A percentile compares a stretch with the other conserved stretches of the same genome.
Conservation (phyloP, 2,888 invertebrate genomes). For the Xestia ashworthii region DNA sequence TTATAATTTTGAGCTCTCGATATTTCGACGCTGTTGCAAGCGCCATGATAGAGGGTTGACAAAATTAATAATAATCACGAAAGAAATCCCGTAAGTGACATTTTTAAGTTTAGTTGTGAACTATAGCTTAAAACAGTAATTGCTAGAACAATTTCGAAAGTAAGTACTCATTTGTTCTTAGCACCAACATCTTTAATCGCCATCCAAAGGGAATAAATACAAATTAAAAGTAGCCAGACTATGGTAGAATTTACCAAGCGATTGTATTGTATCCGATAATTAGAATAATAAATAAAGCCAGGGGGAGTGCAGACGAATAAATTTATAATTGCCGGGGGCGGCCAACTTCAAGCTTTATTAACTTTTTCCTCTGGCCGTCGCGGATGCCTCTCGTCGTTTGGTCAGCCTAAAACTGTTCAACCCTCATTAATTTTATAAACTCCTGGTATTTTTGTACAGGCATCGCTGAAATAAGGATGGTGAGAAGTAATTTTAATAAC, state of each 20-base stretch:
- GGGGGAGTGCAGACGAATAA: conserved; percentile 66
- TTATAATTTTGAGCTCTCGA: no score
- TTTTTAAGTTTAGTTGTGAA: no score
- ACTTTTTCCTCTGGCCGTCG: conserved; percentile 71
- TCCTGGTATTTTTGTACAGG: conserved; percentile 49
- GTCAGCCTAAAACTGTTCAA: conserved; percentile 69
- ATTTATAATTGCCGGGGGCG: conserved; percentile 73
- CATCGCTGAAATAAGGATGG: conserved; percentile 14
- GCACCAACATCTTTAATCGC: conserved; percentile 14
- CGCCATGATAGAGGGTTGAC: no score
- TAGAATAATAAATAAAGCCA: conserved; percentile 66
- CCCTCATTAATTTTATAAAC: conserved; percentile 71
- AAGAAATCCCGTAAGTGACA: no score
- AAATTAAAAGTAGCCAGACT: conserved; percentile 61
- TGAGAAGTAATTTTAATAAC: conserved; percentile 5
- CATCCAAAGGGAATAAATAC: conserved; percentile 29
- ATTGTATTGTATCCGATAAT: conserved; percentile 65
- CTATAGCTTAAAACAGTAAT: no score
- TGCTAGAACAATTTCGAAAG: not conserved
- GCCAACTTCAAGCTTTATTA: conserved; percentile 76
- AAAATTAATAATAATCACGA: no score
- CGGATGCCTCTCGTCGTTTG: conserved; percentile 66
- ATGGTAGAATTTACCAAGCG: conserved; percentile 45
- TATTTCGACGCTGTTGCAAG: no score
- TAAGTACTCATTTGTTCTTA: conserved; percentile 9